These are phyloP conservation scores for Abscondita cerata DNA, from an alignment of 2,888 invertebrate genomes.

Conservation along the genomic window DNA sequence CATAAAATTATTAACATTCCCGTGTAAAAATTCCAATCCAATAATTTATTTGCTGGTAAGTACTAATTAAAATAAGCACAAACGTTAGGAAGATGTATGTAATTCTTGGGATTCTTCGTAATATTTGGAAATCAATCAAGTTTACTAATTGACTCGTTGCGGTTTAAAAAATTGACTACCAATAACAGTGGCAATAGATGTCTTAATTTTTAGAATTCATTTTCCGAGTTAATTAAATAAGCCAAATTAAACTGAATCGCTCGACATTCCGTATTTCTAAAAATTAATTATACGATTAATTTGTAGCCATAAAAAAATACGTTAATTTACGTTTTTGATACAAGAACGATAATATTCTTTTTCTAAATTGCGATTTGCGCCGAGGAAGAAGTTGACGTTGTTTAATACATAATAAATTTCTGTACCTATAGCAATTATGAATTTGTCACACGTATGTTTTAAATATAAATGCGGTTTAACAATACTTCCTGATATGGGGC, in stretches of 20 bases:
- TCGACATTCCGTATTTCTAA: neutral
- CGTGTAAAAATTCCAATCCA: neutral
- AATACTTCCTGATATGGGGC: slow-evolving; percentile 20
- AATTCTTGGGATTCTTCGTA: slow-evolving; percentile 13
- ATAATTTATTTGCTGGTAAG: slow-evolving; percentile 7
- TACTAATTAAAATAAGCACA: slow-evolving; percentile 7
- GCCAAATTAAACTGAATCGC: neutral
- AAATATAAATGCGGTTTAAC: slow-evolving; percentile 6
- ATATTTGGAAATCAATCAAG: slow-evolving; percentile 18
- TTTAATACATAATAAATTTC: neutral
- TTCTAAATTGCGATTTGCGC: neutral
- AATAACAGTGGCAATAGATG: slow-evolving; percentile 4
- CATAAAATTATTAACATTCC: slow-evolving; percentile 11
- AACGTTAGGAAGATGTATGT: slow-evolving; percentile 5
- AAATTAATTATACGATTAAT: slow-evolving; percentile 5
- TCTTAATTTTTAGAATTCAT: neutral
- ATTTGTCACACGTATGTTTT: slow-evolving; percentile 3
- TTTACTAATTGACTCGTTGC: slow-evolving; percentile 5
- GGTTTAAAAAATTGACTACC: neutral
- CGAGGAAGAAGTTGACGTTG: neutral
- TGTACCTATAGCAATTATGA: neutral
- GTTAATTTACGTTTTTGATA: neutral
- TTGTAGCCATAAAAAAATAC: neutral
- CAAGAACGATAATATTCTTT: neutral
- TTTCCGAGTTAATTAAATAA: neutral